Evolutionary conservation across 2,888 invertebrate species (phyloP).

Genomic region (Oxyteleia sp.): DNA sequence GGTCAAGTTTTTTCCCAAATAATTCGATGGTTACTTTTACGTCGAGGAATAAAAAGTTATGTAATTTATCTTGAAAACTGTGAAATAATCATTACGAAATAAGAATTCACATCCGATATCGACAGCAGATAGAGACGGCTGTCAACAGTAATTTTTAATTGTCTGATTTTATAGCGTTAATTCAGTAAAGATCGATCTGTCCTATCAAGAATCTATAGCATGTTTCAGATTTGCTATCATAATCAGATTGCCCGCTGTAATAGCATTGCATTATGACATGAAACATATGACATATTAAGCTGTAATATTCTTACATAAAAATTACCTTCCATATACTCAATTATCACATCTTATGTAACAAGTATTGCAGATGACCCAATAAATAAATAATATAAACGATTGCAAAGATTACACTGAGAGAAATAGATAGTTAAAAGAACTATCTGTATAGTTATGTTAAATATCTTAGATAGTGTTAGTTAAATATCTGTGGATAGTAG

Average conservation of each 20-base stretch:
- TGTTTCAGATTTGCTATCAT: slow-evolving; percentile 31
- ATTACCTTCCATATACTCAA: neutral
- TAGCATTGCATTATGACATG: slow-evolving; percentile 27
- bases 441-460: no score
- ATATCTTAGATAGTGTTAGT: no score
- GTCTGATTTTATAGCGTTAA: neutral
- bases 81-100: neutral
- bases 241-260: slow-evolving; percentile 18
- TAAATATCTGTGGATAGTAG: no score
- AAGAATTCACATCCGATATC: neutral
- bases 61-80: neutral
- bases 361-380: neutral
- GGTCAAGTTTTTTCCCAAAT: slow-evolving; percentile 5
- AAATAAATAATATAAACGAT: neutral
- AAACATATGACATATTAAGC: slow-evolving; percentile 27
- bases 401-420: neutral
- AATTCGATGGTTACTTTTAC: neutral
- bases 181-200: neutral
- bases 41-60: neutral
- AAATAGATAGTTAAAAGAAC: no score
- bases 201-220: slow-evolving; percentile 10
- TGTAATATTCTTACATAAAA: neutral
- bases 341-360: neutral
- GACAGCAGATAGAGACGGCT: neutral
- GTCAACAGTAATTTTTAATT: neutral